Conservation (phyloP, 2,113 vertebrate species). For the Halcyon senegalensis region DNA sequence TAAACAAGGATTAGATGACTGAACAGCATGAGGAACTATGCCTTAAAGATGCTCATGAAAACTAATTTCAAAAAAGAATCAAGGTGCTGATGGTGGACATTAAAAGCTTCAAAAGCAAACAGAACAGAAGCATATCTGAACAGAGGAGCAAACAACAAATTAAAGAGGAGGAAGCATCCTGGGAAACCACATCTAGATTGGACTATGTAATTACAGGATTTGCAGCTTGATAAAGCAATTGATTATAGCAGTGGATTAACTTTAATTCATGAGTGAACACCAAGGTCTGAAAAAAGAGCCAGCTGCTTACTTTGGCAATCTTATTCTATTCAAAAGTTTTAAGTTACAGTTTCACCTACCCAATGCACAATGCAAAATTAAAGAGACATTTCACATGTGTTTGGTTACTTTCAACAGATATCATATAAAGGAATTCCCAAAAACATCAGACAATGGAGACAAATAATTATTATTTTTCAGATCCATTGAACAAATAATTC, state of each 20-base stretch:
- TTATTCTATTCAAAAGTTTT: background rate
- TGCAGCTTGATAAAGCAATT: constrained; percentile 25
- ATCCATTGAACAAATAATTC: background rate
- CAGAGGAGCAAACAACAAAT: background rate
- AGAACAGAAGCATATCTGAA: background rate
- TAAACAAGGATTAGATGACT: background rate
- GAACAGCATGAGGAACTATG: background rate
- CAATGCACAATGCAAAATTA: background rate
- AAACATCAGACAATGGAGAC: background rate
- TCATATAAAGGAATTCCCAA: background rate
- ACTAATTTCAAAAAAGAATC: background rate
- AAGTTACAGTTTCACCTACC: background rate
- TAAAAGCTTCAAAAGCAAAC: background rate
- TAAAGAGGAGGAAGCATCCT: background rate
- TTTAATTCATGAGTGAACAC: background rate
- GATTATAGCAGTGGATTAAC: constrained; percentile 18
- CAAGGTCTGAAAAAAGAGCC: background rate
- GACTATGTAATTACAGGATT: constrained; percentile 22
- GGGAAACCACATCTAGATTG: constrained; percentile 6
- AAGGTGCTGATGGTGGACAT: background rate
- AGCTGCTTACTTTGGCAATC: background rate
- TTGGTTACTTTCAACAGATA: background rate
- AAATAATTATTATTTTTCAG: background rate
- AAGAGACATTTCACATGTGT: background rate
- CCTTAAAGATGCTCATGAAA: background rate